phyloP scores from a whole-genome alignment of 2,113 vertebrate genomes.

The Nannospalax galili region DNA sequence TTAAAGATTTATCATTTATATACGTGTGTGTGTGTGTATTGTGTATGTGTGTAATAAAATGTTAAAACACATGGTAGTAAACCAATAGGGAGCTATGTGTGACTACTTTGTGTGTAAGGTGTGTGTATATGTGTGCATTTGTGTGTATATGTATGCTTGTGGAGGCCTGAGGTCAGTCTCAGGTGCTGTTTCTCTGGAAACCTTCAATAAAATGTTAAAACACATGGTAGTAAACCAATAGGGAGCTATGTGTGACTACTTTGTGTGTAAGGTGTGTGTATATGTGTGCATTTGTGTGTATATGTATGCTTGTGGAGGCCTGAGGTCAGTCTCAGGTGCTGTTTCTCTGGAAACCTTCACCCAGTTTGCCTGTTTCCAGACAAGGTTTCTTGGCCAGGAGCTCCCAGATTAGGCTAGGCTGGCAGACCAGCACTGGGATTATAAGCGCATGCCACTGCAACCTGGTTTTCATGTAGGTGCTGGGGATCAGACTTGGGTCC shows the following conservation, averaged over 20 bases:
- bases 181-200: background rate
- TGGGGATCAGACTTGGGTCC: background rate
- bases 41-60: too few species aligned
- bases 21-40: too few species aligned
- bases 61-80: background rate
- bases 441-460: background rate
- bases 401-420: background rate
- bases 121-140: background rate
- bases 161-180: background rate
- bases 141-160: rapidly evolving
- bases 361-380: background rate
- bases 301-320: rapidly evolving
- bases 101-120: background rate
- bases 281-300: background rate
- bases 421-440: background rate
- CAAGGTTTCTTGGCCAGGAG: background rate
- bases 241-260: background rate
- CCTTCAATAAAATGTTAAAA: too few species aligned
- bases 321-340: background rate
- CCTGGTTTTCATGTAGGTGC: background rate
- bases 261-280: background rate
- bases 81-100: background rate
- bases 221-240: background rate
- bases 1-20: too few species aligned
- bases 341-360: background rate